phyloP scores from a whole-genome alignment of 2,888 invertebrate genomes.

The Sinelater perroti region DNA sequence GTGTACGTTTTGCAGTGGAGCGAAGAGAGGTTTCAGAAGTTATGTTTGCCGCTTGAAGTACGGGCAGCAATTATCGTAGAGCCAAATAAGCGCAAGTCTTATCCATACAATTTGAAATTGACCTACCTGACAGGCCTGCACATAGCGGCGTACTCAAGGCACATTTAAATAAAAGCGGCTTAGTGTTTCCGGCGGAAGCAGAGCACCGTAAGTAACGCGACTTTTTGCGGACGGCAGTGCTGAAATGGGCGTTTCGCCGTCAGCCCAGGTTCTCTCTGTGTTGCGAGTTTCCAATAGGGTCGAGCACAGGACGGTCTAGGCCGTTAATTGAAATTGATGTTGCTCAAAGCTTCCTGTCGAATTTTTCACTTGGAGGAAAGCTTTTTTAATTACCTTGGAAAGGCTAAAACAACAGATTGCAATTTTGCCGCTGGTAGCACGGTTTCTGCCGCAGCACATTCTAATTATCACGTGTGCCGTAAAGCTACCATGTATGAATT shows the following conservation, averaged over 20 bases:
- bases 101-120: not conserved
- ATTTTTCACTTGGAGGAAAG: not conserved
- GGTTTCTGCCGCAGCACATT: not conserved
- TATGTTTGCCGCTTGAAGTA: too few species aligned
- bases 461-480: too few species aligned
- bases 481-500: too few species aligned
- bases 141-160: slow-evolving; percentile 10
- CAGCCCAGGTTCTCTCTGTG: too few species aligned
- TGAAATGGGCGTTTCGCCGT: too few species aligned
- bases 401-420: not conserved
- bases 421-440: not conserved
- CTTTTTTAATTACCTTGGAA: slow-evolving; percentile 5
- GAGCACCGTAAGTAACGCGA: not conserved
- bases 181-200: slow-evolving; percentile 7
- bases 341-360: not conserved
- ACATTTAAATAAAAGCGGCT: slow-evolving; percentile 3
- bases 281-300: not conserved
- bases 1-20: too few species aligned
- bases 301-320: not conserved
- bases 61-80: not conserved
- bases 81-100: slow-evolving; percentile 1
- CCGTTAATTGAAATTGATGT: slow-evolving; percentile 17
- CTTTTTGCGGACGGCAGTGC: not conserved
- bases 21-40: too few species aligned
- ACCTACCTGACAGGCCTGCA: slow-evolving; percentile 2